These are phyloP conservation scores for Syrista parreyssii DNA, from an alignment of 2,888 invertebrate genomes.

Conservation along the genomic window DNA sequence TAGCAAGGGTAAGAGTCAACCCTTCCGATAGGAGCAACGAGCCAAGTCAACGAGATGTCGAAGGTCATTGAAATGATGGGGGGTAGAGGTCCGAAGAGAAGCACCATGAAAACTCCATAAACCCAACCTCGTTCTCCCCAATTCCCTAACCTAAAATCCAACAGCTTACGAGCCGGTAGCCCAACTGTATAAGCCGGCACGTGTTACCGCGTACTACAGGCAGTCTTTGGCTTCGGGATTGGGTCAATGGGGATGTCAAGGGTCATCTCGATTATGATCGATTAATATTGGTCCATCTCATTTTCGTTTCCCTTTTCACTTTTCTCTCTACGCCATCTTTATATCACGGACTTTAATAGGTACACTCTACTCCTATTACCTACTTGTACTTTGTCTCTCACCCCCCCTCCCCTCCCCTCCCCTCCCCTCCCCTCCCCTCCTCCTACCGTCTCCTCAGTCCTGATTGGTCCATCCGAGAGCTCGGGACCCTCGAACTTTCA, in stretches of 20 bases:
- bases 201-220: not conserved
- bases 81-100: not conserved
- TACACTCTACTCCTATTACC: not conserved
- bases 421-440: not conserved
- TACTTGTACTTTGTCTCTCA: not conserved
- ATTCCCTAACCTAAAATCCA: not conserved
- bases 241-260: not conserved
- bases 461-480: not conserved
- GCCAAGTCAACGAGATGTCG: constrained; percentile 1
- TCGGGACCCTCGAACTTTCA: not conserved
- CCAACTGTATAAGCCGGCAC: not conserved
- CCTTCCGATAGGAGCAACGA: not conserved
- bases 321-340: not conserved
- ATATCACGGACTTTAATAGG: not conserved
- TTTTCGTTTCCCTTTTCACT: not conserved
- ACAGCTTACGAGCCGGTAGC: not conserved
- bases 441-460: not conserved
- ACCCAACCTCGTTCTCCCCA: not conserved
- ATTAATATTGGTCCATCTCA: constrained; percentile 4
- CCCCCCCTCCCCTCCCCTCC: not conserved
- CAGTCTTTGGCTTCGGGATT: not conserved
- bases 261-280: constrained; percentile 12
- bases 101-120: not conserved
- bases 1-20: not conserved
- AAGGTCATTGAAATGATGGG: constrained; percentile 15